Evolutionary conservation across 2,113 vertebrate species (phyloP), one percentile per base, ranked within the genome.

Genomic region (Mohoua ochrocephala): DNA sequence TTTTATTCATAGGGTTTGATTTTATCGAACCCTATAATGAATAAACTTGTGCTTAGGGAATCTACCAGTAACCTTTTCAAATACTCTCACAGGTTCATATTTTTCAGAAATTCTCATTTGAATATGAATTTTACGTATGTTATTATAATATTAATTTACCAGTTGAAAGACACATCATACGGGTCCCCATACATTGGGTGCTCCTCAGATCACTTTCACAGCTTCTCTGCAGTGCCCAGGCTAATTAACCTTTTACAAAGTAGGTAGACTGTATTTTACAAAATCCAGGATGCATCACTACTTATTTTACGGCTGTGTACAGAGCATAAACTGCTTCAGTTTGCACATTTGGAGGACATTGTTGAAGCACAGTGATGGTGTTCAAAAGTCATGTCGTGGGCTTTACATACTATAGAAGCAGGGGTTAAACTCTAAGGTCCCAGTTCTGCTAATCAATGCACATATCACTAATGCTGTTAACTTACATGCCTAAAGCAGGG

Each of bases 181-280:
- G 21, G 18, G 33, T 45, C 30, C 28, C 35, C 18, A 64, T 0
- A 0, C 13, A 5, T 0, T 31, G 20, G 23, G 22, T 67, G 42
- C 30, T 87, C 33, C 24, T 64, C 69, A 60, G 35, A 68, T 44
- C 56, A 47, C 20, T 71, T 71, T 39, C 47, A 41, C 27, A 31
- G 53, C 54, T 91, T 27, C 65, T 76, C 41, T 93, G 47, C 39
- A 54, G 45, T 28, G 24, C 18, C 42, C 41, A 42, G 45, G 56
- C 35, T 5, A 33, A 52, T 39, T 73, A 3, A 14, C 19, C 47
- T 63, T 84, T 65, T 33, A 63, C 64, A 52, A 39, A 33, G 24
- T 6, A 52, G 26, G 24, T 5, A 44, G 42, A 20, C 3, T 42
- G 16, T 14, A 26, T 50, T 91, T 54, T 77, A 87, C 47, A n/a